A percentile compares a stretch with the other conserved stretches of the same genome.
phyloP scores from a whole-genome alignment of 2,113 vertebrate species.

The Brachirus orientalis region DNA sequence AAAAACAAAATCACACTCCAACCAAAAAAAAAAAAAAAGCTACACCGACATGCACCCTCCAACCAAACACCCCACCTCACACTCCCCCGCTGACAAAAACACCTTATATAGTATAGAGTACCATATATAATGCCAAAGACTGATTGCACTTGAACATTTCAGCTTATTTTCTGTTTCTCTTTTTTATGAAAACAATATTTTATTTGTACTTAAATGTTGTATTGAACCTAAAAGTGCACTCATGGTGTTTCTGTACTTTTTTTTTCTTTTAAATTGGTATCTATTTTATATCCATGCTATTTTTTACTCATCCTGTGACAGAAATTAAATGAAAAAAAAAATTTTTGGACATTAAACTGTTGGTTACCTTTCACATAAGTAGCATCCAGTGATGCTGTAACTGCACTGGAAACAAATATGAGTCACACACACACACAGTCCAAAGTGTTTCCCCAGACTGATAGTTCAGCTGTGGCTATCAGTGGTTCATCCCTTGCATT shows the following conservation, averaged over 20 bases:
- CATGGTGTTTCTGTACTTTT: no score
- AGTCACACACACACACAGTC: conserved; percentile 23
- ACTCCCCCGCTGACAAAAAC: no score
- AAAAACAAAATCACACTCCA: conserved; percentile 57
- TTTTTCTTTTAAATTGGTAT: conserved; percentile 5
- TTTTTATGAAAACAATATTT: no score
- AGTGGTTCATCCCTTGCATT: conserved; percentile 74
- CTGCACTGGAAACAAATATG: conserved; percentile 30
- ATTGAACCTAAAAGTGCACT: not conserved
- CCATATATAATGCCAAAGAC: no score
- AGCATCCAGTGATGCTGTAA: conserved; percentile 14
- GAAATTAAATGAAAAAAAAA: not conserved
- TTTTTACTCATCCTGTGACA: not conserved
- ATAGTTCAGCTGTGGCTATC: conserved; percentile 64
- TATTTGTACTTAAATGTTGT: no score
- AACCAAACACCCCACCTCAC: conserved; percentile 1
- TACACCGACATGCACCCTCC: conserved; percentile 47
- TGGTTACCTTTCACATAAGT: not conserved
- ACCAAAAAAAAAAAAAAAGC: conserved; percentile 37
- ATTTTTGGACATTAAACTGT: not conserved
- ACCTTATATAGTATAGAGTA: no score
- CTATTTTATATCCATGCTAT: rapidly evolving
- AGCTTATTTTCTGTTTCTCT: no score
- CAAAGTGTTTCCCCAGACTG: conserved; percentile 57
- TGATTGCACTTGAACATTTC: no score